Base-by-base conservation (phyloP, 1,140 invertebrate species). In the Phymastichus coffea region DNA sequence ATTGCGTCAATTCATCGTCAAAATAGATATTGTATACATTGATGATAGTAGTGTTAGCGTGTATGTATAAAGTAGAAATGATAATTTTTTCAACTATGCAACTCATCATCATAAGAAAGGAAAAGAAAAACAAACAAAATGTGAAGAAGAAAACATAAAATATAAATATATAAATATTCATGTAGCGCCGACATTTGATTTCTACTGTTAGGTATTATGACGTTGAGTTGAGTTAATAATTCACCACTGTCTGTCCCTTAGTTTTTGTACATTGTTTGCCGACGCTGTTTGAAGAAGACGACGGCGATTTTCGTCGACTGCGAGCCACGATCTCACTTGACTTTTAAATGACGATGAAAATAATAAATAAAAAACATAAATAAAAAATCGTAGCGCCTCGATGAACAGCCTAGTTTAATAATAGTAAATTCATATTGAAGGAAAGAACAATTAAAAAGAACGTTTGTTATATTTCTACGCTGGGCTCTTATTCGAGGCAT, bases 401-500 rank as follows among this genome's bases (percentile, higher is more conserved):
- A 70, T 68, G 26, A 75, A 77, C 70, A 78, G 75, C 77, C 75
- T 76, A 71, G 76, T 77, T 64, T 70, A 72, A 72, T 74, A 72
- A 71, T 75, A 76, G 70, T 73, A 76, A 75, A 74, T 74, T 75
- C 69, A 69, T 75, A 74, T 76, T 72, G 69, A 71, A 71, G 68
- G 58, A 68, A 64, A 66, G 70, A 59, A 68, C 68, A 60, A 69
- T 66, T 66, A 68, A 65, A 70, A 63, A 65, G 67, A 66, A 76
- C 67, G 74, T 79, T 77, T 77, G 76, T 79, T 79, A 78, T 75
- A 77, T 76, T 78, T 77, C 74, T 80, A 78, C 70, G 68, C 74
- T 78, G 72, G 77, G 76, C 75, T 80, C 67, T 75, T 75, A 73
- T 74, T 77, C 74, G 76, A 78, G 76, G 76, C 69, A 72, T 65